phyloP scores from a whole-genome alignment of 2,113 vertebrate species.

The Megalops atlanticus region DNA sequence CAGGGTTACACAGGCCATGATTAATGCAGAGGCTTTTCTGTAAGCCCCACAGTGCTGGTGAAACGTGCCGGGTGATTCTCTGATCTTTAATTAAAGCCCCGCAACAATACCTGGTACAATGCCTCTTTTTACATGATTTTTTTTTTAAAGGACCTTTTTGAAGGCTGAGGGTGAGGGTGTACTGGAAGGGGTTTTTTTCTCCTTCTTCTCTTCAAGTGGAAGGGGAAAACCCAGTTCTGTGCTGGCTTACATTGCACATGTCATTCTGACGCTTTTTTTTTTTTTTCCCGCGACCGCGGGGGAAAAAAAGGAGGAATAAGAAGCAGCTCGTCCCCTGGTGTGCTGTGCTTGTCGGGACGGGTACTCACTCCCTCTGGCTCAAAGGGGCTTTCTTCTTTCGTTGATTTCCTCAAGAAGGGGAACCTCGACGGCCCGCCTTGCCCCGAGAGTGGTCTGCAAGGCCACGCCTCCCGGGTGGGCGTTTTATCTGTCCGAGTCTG shows the following conservation, averaged over 20 bases:
- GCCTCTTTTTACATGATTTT: conserved; percentile 56
- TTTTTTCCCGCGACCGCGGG: conserved; percentile 26
- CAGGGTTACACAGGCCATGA: conserved; percentile 54
- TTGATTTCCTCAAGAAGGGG: not conserved
- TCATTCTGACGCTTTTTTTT: conserved; percentile 48
- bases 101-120: conserved; percentile 60
- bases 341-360: conserved; percentile 9
- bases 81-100: conserved; percentile 57
- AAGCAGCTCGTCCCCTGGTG: not conserved
- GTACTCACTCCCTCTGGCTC: not conserved
- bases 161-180: conserved; percentile 44
- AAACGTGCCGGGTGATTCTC: conserved; percentile 50
- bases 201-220: conserved; percentile 57
- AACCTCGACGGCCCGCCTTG: not conserved
- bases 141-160: conserved; percentile 40
- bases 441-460: not conserved
- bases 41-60: conserved; percentile 35
- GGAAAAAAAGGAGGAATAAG: conserved; percentile 50
- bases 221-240: conserved; percentile 60
- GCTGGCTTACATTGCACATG: conserved; percentile 57
- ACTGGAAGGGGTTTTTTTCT: conserved; percentile 31
- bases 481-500: conserved; percentile 24
- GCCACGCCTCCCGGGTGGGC: not conserved
- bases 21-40: conserved; percentile 54
- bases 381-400: conserved; percentile 11